Evolutionary conservation across 2,888 invertebrate genomes (phyloP), one percentile per base, ranked within the genome.

Genomic region (Rhagonycha fulva): DNA sequence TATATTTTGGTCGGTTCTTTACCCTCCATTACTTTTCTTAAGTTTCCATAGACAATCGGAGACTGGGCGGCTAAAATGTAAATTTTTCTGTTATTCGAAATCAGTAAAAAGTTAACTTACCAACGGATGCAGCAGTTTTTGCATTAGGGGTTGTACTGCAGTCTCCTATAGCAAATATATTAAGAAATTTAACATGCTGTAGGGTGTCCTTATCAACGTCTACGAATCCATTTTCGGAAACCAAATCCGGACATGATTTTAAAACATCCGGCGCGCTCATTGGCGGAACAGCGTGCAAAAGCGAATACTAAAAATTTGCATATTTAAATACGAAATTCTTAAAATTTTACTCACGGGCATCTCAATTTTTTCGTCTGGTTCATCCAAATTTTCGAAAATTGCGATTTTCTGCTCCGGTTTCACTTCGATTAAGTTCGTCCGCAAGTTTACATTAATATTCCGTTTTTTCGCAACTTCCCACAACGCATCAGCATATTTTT

Each of bases 91-190:
- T 1, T 19, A 2, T 68, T 68, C 5, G 9, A 62, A 47, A 9
- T 62, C 62, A 14, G n/a, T 24, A 1, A 24, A 26, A 28, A 26
- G 14, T 5, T 2, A 47, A 75, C 70, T 24, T 86, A 97, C 98
- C 96, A 76, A 96, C 93, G 72, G 99, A 98, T 9, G 99, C 99
- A 62, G 96, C 98, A 4, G 99, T 99, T 89, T 98, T 99, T 3
- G 98, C 95, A 83, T 98, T 99, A 0, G 99, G 98, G 14, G 96
- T 91, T 84, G 92, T 94, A 0, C 94, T 93, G 84, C 98, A 98
- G 87, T 99, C 99, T 0, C 99, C 99, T 30, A 99, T 91, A 1
- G 96, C 97, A 88, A 96, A 99, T 63, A 99, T 91, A 87, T 99
- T 99, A 2, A 90, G 87, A 87, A 92, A 97, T 80, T 90, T 91